These are phyloP conservation scores for Periphyllus acericola DNA, from an alignment of 2,888 invertebrate genomes.

Conservation along the genomic window DNA sequence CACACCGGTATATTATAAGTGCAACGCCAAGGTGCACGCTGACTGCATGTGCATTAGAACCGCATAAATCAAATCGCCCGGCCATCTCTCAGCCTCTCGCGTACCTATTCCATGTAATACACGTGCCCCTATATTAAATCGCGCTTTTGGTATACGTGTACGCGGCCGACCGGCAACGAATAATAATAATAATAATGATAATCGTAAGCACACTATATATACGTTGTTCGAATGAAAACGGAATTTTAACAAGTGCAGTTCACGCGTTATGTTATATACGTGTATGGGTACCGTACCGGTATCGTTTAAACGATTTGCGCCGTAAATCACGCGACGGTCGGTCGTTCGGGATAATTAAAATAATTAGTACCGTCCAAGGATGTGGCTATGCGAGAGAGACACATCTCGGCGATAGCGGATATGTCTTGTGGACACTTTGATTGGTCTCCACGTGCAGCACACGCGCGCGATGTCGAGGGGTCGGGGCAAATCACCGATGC, in stretches of 20 bases:
- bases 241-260: conserved; percentile 37
- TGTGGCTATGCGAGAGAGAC: not conserved
- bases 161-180: too few relatives aligned
- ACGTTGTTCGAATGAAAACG: conserved; percentile 9
- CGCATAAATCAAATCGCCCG: not conserved
- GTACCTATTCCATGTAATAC: too few relatives aligned
- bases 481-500: too few relatives aligned
- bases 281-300: not conserved
- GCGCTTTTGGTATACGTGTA: not conserved
- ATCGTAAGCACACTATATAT: too few relatives aligned
- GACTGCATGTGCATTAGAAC: not conserved
- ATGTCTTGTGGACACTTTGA: not conserved
- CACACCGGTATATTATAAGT: too few relatives aligned
- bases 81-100: too few relatives aligned
- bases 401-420: not conserved
- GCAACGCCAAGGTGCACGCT: too few relatives aligned
- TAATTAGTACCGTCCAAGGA: conserved; percentile 18
- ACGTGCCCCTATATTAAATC: not conserved
- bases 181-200: not conserved
- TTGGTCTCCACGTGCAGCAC: too few relatives aligned
- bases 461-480: too few relatives aligned
- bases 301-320: not conserved
- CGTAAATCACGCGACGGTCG: conserved; percentile 40
- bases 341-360: conserved; percentile 45
- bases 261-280: not conserved